Evolutionary conservation across 2,113 vertebrate species (phyloP).

Genomic region (Platichthys stellatus): DNA sequence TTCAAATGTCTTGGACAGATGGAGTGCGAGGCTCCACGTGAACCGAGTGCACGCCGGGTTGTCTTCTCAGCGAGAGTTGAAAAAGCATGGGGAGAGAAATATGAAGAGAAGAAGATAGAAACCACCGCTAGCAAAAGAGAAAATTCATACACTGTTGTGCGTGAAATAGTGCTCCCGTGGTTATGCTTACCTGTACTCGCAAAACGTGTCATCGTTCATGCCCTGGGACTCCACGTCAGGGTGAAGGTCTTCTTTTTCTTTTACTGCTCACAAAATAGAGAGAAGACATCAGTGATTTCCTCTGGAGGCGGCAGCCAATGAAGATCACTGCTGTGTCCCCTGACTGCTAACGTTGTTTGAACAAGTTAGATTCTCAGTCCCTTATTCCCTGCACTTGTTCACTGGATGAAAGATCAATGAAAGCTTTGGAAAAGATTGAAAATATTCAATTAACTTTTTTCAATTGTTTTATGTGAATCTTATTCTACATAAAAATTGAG

Average conservation of each 20-base stretch:
- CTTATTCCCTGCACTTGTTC: conserved; percentile 25
- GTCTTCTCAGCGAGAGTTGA: conserved; percentile 71
- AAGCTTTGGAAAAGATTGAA: neutral
- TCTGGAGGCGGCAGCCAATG: conserved; percentile 31
- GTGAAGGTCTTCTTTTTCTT: conserved; percentile 97
- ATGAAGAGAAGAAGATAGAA: conserved; percentile 47
- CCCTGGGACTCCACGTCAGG: conserved; percentile 94
- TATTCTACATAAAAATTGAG: neutral
- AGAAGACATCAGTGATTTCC: conserved; percentile 55
- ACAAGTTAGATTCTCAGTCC: conserved; percentile 9
- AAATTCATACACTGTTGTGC: conserved; percentile 15
- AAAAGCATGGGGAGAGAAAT: conserved; percentile 55
- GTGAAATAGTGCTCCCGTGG: conserved; percentile 27
- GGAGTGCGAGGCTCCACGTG: conserved; percentile 61
- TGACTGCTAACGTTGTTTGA: conserved; percentile 26
- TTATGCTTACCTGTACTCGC: conserved; percentile 94
- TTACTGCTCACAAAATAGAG: conserved; percentile 84
- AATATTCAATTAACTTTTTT: too few species aligned
- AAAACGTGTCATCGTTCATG: conserved; percentile 96
- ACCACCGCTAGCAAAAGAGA: conserved; percentile 17
- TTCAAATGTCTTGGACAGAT: conserved; percentile 66
- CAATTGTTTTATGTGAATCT: neutral
- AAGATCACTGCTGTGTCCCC: conserved; percentile 23
- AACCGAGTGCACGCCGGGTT: conserved; percentile 64
- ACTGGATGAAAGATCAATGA: conserved; percentile 19